phyloP scores from a whole-genome alignment of 2,888 invertebrate genomes.

The Mythimna vitellina region DNA sequence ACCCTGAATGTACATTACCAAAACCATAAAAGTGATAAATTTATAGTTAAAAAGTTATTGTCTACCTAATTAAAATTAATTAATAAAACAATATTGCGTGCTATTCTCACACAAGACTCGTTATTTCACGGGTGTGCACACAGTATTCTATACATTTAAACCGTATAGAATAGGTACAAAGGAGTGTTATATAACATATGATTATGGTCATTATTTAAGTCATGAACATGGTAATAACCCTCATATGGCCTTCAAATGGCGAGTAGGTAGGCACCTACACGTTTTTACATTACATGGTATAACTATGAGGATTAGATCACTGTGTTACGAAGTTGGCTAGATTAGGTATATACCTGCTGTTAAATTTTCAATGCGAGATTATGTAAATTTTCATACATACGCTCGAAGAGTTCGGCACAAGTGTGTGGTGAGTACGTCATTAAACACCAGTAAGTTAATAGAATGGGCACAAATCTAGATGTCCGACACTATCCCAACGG shows the following conservation, averaged over 20 bases:
- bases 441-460: not conserved
- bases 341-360: not conserved
- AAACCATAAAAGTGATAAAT: too few species aligned
- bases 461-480: not conserved
- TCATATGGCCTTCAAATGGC: constrained; percentile 10
- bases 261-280: not conserved
- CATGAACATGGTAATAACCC: constrained; percentile 28
- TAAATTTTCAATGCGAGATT: not conserved
- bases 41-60: too few species aligned
- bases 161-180: not conserved
- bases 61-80: not conserved
- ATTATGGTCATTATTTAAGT: constrained; percentile 26
- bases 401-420: not conserved
- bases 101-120: constrained; percentile 9
- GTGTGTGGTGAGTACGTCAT: not conserved
- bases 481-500: too few species aligned
- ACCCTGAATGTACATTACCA: too few species aligned
- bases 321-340: not conserved
- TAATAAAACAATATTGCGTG: not conserved
- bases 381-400: not conserved
- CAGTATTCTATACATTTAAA: not conserved
- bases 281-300: constrained; percentile 1
- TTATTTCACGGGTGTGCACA: constrained; percentile 8
- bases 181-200: constrained; percentile 10
- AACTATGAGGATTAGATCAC: constrained; percentile 15